A percentile compares a stretch with the other conserved stretches of the same genome.
phyloP scores from a whole-genome alignment of 1,140 invertebrate genomes.

The Aporrectodea caliginosa region DNA sequence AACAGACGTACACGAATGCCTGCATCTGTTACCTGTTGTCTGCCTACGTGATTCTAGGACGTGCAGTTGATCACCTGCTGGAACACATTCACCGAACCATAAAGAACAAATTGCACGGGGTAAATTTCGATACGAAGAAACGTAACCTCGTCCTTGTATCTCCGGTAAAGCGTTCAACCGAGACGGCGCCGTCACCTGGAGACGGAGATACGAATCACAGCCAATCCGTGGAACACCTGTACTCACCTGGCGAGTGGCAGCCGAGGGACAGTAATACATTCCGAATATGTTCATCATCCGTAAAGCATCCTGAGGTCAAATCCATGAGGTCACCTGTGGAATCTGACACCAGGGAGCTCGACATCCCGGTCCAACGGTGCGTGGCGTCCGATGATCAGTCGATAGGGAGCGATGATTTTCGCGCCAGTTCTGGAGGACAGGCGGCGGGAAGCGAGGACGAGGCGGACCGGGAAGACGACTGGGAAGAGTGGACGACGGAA shows the following conservation, averaged over 20 bases:
- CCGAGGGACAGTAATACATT: background rate
- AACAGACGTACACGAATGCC: slow-evolving; percentile 2
- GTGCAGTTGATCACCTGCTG: background rate
- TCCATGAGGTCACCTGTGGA: background rate
- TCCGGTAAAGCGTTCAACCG: background rate
- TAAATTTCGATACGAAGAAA: background rate
- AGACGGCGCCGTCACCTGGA: background rate
- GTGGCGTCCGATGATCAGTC: background rate
- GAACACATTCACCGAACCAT: background rate
- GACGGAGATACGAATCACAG: background rate
- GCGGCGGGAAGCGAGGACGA: background rate
- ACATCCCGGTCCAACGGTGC: too few relatives aligned
- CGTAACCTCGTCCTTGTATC: background rate
- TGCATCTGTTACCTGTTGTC: background rate
- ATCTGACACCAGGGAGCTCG: background rate
- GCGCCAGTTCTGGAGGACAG: background rate
- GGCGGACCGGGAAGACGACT: background rate
- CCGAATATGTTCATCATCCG: background rate
- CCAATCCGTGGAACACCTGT: background rate
- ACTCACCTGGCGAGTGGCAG: too few relatives aligned
- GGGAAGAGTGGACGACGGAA: background rate
- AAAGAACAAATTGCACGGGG: background rate
- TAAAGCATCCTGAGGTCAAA: background rate
- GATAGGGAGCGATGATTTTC: background rate
- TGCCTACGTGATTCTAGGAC: background rate